Evolutionary conservation across 2,797 vertebrate species (phyloP).

Genomic region (Syngnathus rostellatus): DNA sequence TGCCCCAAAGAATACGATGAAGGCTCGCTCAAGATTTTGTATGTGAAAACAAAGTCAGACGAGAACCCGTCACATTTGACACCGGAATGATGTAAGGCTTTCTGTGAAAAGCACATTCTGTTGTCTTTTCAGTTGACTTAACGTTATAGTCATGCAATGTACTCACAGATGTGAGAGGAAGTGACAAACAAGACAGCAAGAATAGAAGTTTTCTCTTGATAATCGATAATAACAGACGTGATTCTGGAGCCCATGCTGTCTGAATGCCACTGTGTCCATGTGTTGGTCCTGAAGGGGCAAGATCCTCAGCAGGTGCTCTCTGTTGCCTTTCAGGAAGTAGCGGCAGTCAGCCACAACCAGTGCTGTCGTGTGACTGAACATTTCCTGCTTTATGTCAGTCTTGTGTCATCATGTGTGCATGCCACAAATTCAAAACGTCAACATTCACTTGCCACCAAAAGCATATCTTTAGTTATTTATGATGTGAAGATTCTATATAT

Average conservation of each 20-base stretch:
- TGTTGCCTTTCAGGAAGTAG: neutral
- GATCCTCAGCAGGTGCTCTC: slow-evolving; percentile 28
- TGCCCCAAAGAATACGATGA: slow-evolving; percentile 83
- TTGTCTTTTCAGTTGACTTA: neutral
- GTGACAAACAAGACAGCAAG: slow-evolving; percentile 25
- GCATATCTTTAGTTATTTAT: neutral
- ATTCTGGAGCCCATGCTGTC: slow-evolving; percentile 71
- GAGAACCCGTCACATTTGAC: neutral
- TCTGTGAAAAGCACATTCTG: neutral
- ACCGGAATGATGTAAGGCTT: too few relatives aligned
- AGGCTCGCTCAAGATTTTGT: slow-evolving; percentile 70
- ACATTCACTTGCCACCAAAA: neutral
- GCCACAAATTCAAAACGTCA: neutral
- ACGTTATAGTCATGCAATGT: neutral
- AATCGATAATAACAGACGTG: slow-evolving; percentile 55
- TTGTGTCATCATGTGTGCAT: slow-evolving; percentile 23
- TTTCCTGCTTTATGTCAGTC: slow-evolving; percentile 65
- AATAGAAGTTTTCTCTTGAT: too few relatives aligned
- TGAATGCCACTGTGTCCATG: slow-evolving; percentile 49
- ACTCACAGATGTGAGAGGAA: slow-evolving; percentile 49
- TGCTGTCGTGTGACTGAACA: slow-evolving; percentile 43
- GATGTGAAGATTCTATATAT: neutral
- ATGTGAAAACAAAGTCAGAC: slow-evolving; percentile 51
- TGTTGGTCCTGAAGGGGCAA: slow-evolving; percentile 28
- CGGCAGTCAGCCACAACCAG: slow-evolving; percentile 36